Evolutionary conservation across 2,797 vertebrate genomes (phyloP).

Genomic region (Sarcophilus harrisii): DNA sequence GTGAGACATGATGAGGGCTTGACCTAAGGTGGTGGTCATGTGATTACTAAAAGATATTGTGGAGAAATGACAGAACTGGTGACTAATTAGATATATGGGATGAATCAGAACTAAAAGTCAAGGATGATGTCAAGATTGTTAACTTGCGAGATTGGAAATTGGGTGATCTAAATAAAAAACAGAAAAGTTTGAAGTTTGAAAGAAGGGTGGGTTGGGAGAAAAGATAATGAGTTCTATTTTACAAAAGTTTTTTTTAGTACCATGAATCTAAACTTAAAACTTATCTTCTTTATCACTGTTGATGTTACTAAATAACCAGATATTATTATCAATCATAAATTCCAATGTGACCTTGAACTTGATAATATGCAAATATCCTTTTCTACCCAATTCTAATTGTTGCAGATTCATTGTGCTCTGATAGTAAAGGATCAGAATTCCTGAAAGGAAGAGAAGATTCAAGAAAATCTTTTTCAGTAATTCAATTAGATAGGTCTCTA

Average conservation of each 20-base stretch:
- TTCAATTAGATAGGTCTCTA: constrained; percentile 18
- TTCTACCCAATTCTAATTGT: background rate
- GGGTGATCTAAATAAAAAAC: background rate
- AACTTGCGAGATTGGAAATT: background rate
- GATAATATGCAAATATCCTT: constrained; percentile 11
- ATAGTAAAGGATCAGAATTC: background rate
- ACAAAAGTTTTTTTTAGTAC: background rate
- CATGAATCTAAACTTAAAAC: background rate
- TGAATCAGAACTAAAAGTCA: background rate
- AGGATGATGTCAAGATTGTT: background rate
- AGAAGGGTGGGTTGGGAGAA: background rate
- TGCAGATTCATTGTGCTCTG: background rate
- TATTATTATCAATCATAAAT: background rate
- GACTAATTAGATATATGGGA: background rate
- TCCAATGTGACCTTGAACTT: background rate
- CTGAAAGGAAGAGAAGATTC: constrained; percentile 23
- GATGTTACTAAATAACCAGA: background rate
- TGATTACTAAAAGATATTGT: background rate
- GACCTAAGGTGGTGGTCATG: background rate
- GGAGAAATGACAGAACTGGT: background rate
- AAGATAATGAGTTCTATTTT: background rate
- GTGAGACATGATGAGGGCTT: background rate
- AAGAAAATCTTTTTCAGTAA: background rate
- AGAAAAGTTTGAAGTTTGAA: background rate
- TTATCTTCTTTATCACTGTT: background rate